Base-by-base conservation (phyloP, 1,140 invertebrate species). In the Aleiodes sp. region DNA sequence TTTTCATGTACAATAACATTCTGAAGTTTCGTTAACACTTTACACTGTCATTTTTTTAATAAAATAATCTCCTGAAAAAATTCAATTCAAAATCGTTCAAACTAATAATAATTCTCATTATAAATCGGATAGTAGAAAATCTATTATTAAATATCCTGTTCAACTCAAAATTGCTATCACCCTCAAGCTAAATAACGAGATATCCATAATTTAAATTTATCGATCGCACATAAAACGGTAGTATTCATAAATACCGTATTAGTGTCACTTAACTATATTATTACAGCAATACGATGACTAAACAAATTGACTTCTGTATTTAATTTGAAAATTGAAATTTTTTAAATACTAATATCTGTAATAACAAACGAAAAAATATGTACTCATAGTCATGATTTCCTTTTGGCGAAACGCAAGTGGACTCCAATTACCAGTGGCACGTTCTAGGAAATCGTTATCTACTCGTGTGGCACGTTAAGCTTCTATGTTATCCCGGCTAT, bases 401-500 rank as follows among this genome's bases (percentile, higher is more conserved):
- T 59, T 56, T 39, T 71, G 59, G 64, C 21, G 56, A 66, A 71
- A 71, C 59, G 16, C 43, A 29, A 72, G 57, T 59, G 39, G 65
- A 26, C 35, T 72, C 70, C 41, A 68, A 72, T 72, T 72, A 68
- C 70, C 24, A 37, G 60, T 62, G 41, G 65, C 60, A 63, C 43
- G 65, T 72, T 72, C 67, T 62, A 29, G 37, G 67, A 68, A 72
- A 68, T 57, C 14, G 31, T 66, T 72, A 72, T 70, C 62, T 46
- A 56, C 41, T 57, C 67, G 63, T 65, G 66, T 37, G 52, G 29
- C 24, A 39, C 26, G 41, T 64, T 41, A 46, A 14, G 41, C 41
- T 37, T 43, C 21, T 28, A 64, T n/a, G n/a, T n/a, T n/a, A n/a
- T n/a, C n/a, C n/a, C n/a, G n/a, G n/a, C 37, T 24, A 35, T 63